These are phyloP conservation scores for Parochlus steinenii DNA, from an alignment of 2,888 invertebrate species.

Conservation along the genomic window DNA sequence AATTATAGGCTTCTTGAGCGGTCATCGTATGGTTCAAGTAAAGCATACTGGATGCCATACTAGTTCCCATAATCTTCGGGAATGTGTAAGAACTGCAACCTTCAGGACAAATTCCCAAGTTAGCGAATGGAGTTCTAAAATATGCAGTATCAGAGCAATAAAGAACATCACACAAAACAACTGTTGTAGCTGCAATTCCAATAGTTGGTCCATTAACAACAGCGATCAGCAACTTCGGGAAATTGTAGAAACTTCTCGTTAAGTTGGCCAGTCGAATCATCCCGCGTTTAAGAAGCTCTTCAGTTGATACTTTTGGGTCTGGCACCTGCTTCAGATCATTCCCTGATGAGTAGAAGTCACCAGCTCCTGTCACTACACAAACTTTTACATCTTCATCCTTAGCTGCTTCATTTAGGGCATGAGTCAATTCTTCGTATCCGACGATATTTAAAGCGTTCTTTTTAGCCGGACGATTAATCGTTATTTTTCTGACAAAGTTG, in stretches of 20 bases:
- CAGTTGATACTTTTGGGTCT: too few relatives aligned
- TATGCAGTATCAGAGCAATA: constrained; percentile 77
- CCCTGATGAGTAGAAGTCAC: too few relatives aligned
- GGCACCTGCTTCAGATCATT: too few relatives aligned
- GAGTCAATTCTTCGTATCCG: constrained; percentile 49
- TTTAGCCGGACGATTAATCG: too few relatives aligned
- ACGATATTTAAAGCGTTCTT: too few relatives aligned
- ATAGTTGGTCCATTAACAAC: constrained; percentile 90
- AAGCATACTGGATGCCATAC: constrained; percentile 49
- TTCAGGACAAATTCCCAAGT: constrained; percentile 73
- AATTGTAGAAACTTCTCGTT: too few relatives aligned
- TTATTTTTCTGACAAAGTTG: too few relatives aligned
- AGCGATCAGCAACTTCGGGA: constrained; percentile 74
- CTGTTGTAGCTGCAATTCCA: constrained; percentile 73
- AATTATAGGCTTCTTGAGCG: constrained; percentile 59
- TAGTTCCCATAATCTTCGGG: constrained; percentile 66
- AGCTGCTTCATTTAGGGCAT: constrained; percentile 50
- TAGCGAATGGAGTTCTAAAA: constrained; percentile 76
- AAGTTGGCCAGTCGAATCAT: too few relatives aligned
- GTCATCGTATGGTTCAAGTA: constrained; percentile 58
- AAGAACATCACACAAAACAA: constrained; percentile 74
- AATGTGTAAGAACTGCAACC: constrained; percentile 78
- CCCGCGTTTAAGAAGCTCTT: too few relatives aligned
- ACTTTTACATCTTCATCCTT: constrained; percentile 45
- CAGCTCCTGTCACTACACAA: constrained; percentile 63